A percentile compares a stretch with the other conserved stretches of the same genome.
Conservation (phyloP, 2,888 invertebrate species). For the Zhengitettix transpicula region DNA sequence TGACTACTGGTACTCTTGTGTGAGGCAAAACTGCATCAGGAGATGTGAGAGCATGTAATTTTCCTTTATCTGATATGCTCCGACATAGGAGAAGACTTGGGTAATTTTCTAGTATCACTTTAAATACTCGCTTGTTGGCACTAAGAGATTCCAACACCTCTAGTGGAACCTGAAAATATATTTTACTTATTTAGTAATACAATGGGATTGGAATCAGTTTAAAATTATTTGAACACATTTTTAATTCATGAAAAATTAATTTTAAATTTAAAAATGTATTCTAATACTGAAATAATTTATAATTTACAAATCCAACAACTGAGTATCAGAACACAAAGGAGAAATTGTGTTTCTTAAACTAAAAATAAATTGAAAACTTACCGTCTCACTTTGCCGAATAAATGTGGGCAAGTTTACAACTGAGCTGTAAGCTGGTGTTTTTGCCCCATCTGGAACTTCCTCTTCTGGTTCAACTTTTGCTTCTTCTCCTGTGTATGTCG, state of each 20-base stretch:
- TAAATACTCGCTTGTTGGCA: slow-evolving; percentile 47
- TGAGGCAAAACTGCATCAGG: slow-evolving; percentile 8
- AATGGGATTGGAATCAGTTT: no score
- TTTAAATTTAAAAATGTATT: no score
- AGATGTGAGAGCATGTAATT: slow-evolving; percentile 26
- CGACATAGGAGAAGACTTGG: slow-evolving; percentile 46
- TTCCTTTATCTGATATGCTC: slow-evolving; percentile 43
- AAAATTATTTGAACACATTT: no score
- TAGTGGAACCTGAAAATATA: slow-evolving; percentile 35
- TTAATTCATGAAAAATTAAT: background rate
- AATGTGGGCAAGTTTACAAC: slow-evolving; percentile 61
- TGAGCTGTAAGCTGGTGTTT: slow-evolving; percentile 29
- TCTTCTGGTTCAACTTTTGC: slow-evolving; percentile 22
- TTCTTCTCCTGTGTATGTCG: slow-evolving; percentile 29
- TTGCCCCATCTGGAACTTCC: background rate
- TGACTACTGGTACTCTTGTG: background rate
- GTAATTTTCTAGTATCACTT: slow-evolving; percentile 54
- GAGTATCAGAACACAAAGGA: no score
- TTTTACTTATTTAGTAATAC: background rate
- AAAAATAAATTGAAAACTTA: slow-evolving; percentile 16
- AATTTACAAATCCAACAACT: no score
- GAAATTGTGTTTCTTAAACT: no score
- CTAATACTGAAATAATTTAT: no score
- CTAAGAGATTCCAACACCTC: slow-evolving; percentile 45
- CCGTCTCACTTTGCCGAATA: slow-evolving; percentile 49